Percentiles rank a stretch among this genome's conserved stretches.
phyloP scores from a whole-genome alignment of 1,140 invertebrate species.

The Phenacoccus solenopsis region DNA sequence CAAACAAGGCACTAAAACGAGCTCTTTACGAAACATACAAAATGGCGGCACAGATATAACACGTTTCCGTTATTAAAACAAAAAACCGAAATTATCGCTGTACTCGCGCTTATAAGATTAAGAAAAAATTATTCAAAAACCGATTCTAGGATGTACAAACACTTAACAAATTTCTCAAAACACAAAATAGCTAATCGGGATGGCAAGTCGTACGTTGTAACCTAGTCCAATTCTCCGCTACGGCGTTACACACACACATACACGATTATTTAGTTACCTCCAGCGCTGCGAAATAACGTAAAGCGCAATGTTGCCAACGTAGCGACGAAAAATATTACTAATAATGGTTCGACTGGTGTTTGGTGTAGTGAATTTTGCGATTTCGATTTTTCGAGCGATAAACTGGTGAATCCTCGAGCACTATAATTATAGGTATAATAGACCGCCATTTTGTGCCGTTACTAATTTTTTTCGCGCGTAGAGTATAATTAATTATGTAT shows the following conservation, averaged over 20 bases:
- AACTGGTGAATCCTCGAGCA: too few species aligned
- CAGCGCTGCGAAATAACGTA: constrained; percentile 12
- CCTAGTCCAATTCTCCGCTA: constrained; percentile 10
- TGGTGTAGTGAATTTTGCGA: too few species aligned
- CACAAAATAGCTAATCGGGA: constrained; percentile 16
- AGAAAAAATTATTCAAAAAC: background rate
- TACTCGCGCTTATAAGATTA: background rate
- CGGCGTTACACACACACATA: constrained; percentile 5
- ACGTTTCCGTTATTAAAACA: constrained; percentile 11
- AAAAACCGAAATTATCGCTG: background rate
- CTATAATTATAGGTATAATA: too few species aligned
- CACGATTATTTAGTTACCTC: constrained; percentile 5
- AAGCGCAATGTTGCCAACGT: background rate
- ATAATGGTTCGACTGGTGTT: too few species aligned
- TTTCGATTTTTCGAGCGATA: too few species aligned
- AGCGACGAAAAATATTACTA: too few species aligned
- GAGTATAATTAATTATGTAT: too few species aligned
- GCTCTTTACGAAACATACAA: constrained; percentile 12
- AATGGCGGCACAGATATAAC: constrained; percentile 13
- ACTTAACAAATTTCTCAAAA: constrained; percentile 13
- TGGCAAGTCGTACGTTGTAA: constrained; percentile 15
- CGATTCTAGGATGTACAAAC: constrained; percentile 7
- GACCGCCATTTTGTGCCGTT: too few species aligned
- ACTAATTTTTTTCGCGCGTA: too few species aligned
- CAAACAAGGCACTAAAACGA: constrained; percentile 15